Base-by-base conservation (phyloP, 2,113 vertebrate species). In the Oncorhynchus masou region DNA sequence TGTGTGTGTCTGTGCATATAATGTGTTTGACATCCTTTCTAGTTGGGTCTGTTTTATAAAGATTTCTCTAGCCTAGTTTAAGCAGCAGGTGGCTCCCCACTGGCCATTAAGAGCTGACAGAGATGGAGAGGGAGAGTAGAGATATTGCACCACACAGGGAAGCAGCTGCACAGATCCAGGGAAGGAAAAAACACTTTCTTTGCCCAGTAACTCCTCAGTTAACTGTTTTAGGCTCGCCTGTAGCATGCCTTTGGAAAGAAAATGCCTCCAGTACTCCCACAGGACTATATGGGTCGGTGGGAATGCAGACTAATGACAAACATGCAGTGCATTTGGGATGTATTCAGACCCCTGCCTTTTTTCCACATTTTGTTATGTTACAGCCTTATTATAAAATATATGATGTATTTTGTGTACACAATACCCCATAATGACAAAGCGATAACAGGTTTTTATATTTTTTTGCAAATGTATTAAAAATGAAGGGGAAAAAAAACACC, bases 401-500 rank as follows among this genome's bases (percentile, higher is more conserved):
- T 11, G 11, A 45, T 11, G 9, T 45, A 45, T 45, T 3, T 45
- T 45, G 7, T 45, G 7, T 45, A 45, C 39, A 45, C 39, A 45
- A 45, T 3, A 39, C 8, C 39, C 39, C 39, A 39, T 9, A 39
- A 39, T 9, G 39, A 39, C 39, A 39, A 39, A 39, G 39, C 39
- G 2, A 39, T 8, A 39, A 39, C 39, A 8, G 39, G 7, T 39
- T 39, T 9, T 9, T 39, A 9, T 39, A 39, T 39, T 2, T 9
- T 39, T 39, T 39, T 39, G 8, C 39, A 39, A 8, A 39, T 39
- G 7, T 39, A 39, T 34, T 5, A 34, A 34, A 34, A 34, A 34
- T 7, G 0, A 0, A 27, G 27, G n/a, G n/a, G n/a, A n/a, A 1
- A 34, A 34, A 34, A 8, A 1, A 7, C 6, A 0, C 5, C 7